A percentile compares a stretch with the other conserved stretches of the same genome.
phyloP scores from a whole-genome alignment of 2,888 invertebrate genomes.

The Lepidochitona cinerea region DNA sequence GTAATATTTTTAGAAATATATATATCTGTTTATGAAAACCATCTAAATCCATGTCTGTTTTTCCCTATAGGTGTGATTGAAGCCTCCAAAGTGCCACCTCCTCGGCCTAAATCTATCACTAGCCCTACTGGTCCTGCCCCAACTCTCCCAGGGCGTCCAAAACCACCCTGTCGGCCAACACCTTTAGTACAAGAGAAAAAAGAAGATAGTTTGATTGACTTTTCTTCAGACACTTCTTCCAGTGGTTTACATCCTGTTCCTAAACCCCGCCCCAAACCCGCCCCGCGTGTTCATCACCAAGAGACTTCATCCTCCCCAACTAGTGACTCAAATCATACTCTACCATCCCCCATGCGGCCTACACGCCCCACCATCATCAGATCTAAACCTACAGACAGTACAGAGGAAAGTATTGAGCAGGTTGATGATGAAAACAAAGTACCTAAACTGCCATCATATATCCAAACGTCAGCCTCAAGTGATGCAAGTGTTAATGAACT shows the following conservation, averaged over 20 bases:
- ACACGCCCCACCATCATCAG: constrained; percentile 43
- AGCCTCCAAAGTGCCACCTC: too few species aligned
- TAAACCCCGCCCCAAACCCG: background rate
- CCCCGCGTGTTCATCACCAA: background rate
- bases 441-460: background rate
- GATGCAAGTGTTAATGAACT: constrained; percentile 7
- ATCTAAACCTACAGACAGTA: constrained; percentile 14
- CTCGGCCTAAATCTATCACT: background rate
- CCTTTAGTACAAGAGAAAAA: background rate
- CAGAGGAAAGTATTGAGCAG: background rate
- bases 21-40: too few species aligned
- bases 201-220: background rate
- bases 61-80: too few species aligned
- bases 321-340: background rate
- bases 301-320: background rate
- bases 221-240: background rate
- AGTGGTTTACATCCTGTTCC: background rate
- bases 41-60: too few species aligned
- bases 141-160: background rate
- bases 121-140: background rate
- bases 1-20: too few species aligned
- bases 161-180: background rate
- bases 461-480: background rate
- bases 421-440: background rate
- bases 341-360: constrained; percentile 21